These are phyloP conservation scores for Sminthurinus signatus DNA, from an alignment of 1,140 invertebrate species.

Conservation along the genomic window DNA sequence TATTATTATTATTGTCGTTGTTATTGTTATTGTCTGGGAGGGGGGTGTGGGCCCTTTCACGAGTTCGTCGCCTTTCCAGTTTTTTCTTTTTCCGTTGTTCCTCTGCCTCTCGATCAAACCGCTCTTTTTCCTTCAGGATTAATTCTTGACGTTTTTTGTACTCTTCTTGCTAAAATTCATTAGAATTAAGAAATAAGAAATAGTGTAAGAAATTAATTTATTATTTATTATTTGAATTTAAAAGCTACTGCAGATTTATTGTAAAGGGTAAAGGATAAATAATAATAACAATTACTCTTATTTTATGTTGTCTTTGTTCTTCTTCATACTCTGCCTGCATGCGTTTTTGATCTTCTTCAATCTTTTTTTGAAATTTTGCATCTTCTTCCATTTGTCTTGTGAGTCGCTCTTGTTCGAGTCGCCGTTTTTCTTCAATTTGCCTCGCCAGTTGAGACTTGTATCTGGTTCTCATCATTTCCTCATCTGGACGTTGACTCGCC, in stretches of 20 bases:
- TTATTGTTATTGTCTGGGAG: neutral
- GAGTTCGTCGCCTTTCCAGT: neutral
- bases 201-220: neutral
- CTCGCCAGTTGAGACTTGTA: constrained; percentile 1
- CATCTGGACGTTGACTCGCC: neutral
- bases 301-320: neutral
- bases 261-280: neutral
- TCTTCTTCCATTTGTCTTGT: constrained; percentile 1
- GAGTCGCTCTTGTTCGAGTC: neutral
- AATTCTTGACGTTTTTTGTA: constrained; percentile 5
- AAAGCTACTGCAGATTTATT: neutral
- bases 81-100: neutral
- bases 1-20: neutral
- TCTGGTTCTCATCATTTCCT: neutral
- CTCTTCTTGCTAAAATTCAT: constrained; percentile 6
- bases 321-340: constrained; percentile 2
- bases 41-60: neutral
- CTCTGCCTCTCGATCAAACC: constrained; percentile 2
- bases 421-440: constrained; percentile 2
- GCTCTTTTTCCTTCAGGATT: constrained; percentile 4
- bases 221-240: no score
- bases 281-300: constrained; percentile 5
- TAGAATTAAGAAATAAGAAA: neutral
- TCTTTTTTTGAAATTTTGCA: neutral
- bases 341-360: constrained; percentile 3